Evolutionary conservation across 2,113 vertebrate genomes (phyloP).

Genomic region (Hoplias malabaricus): DNA sequence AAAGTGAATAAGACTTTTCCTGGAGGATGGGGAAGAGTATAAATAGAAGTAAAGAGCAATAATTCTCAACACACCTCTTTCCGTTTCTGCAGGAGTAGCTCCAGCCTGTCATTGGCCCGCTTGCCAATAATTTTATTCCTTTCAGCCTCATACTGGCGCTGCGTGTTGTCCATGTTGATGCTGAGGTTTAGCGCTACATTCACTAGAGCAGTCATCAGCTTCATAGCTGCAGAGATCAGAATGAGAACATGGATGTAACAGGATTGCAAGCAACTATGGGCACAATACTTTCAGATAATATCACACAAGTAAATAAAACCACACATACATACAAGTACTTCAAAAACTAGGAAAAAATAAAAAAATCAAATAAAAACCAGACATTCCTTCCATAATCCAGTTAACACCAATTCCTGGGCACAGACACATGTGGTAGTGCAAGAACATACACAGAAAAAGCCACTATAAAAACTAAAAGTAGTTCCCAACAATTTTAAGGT

Average conservation of each 20-base stretch:
- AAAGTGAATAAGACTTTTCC: no score
- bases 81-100: constrained; percentile 93
- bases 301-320: no score
- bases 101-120: constrained; percentile 93
- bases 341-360: no score
- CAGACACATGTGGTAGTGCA: no score
- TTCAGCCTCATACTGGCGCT: constrained; percentile 95
- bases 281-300: no score
- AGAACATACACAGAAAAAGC: background rate
- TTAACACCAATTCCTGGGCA: no score
- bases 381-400: no score
- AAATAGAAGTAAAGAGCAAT: background rate
- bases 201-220: constrained; percentile 98
- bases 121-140: constrained; percentile 98
- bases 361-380: no score
- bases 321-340: no score
- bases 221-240: constrained; percentile 84
- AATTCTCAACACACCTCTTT: constrained; percentile 85
- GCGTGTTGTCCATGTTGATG: constrained; percentile 99
- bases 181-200: constrained; percentile 98
- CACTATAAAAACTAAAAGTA: background rate
- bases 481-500: background rate
- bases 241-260: background rate
- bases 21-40: background rate
- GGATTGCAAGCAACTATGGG: background rate